Percentiles rank a stretch among this genome's conserved stretches.
phyloP scores from a whole-genome alignment of 2,888 invertebrate species.

The Phrixothrix hirtus region DNA sequence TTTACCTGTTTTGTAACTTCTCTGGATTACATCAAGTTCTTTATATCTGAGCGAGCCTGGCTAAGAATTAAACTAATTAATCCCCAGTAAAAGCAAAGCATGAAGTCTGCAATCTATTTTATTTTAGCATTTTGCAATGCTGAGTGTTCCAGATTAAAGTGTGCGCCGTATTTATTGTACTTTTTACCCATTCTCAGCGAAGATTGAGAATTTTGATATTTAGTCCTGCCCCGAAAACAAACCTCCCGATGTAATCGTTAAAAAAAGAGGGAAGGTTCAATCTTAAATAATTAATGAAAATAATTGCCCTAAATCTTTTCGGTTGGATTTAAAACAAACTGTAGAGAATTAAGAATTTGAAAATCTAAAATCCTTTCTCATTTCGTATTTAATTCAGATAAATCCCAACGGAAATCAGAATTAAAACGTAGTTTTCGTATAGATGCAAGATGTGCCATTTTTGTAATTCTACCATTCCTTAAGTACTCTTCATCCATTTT shows the following conservation, averaged over 20 bases:
- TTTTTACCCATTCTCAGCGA: slow-evolving; percentile 20
- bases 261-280: slow-evolving; percentile 1
- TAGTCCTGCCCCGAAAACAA: not conserved
- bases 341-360: slow-evolving; percentile 52
- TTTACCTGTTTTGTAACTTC: not conserved
- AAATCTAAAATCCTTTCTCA: slow-evolving; percentile 56
- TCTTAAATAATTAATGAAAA: slow-evolving; percentile 47
- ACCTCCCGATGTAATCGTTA: not conserved
- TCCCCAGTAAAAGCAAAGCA: slow-evolving; percentile 45
- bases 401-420: slow-evolving; percentile 57
- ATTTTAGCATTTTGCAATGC: slow-evolving; percentile 46
- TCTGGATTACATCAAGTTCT: slow-evolving; percentile 34
- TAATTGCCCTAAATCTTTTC: slow-evolving; percentile 51
- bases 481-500: too few relatives aligned
- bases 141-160: slow-evolving; percentile 42
- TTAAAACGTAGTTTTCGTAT: slow-evolving; percentile 56
- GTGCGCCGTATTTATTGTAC: slow-evolving; percentile 29
- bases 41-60: slow-evolving; percentile 40
- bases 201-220: slow-evolving; percentile 18
- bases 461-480: slow-evolving; percentile 29
- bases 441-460: slow-evolving; percentile 32
- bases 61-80: slow-evolving; percentile 51
- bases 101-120: slow-evolving; percentile 47
- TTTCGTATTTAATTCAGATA: slow-evolving; percentile 54
- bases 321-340: slow-evolving; percentile 48